phyloP scores from a whole-genome alignment of 2,888 invertebrate species.

The Drepana falcataria region DNA sequence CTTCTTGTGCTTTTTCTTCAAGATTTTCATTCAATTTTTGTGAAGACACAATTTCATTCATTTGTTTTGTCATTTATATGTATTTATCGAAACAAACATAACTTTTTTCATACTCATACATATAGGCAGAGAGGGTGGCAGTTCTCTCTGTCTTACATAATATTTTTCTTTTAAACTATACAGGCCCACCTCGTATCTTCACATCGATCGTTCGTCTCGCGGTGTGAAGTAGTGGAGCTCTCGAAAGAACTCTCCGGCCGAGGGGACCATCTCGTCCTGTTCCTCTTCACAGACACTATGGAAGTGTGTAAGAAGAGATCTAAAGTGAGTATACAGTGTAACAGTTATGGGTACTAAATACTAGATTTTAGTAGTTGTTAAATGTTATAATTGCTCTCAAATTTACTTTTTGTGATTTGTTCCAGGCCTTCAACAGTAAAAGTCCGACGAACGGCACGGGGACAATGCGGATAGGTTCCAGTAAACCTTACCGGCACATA shows the following conservation, averaged over 20 bases:
- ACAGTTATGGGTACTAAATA: not conserved
- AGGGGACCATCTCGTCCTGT: slow-evolving; percentile 91
- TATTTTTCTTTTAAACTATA: not conserved
- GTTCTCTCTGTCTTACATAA: too few relatives aligned
- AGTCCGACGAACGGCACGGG: slow-evolving; percentile 80
- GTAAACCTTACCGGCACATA: slow-evolving; percentile 94
- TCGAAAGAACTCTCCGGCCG: slow-evolving; percentile 90
- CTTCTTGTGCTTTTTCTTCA: too few relatives aligned
- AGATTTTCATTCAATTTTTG: too few relatives aligned
- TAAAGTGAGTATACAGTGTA: slow-evolving; percentile 66
- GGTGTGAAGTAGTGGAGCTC: slow-evolving; percentile 93
- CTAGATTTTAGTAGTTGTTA: too few relatives aligned
- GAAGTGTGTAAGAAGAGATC: slow-evolving; percentile 94
- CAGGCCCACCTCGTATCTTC: slow-evolving; percentile 95
- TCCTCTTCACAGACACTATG: slow-evolving; percentile 95
- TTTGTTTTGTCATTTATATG: too few relatives aligned
- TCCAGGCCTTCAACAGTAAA: slow-evolving; percentile 73
- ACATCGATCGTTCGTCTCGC: slow-evolving; percentile 91
- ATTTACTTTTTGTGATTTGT: slow-evolving; percentile 8
- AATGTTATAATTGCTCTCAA: not conserved
- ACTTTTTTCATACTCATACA: too few relatives aligned
- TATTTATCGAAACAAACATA: too few relatives aligned
- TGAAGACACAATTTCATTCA: too few relatives aligned
- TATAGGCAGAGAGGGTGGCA: too few relatives aligned
- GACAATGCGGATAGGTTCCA: slow-evolving; percentile 79